Evolutionary conservation across 2,888 invertebrate genomes (phyloP).

Genomic region (Drosophila tripunctata): DNA sequence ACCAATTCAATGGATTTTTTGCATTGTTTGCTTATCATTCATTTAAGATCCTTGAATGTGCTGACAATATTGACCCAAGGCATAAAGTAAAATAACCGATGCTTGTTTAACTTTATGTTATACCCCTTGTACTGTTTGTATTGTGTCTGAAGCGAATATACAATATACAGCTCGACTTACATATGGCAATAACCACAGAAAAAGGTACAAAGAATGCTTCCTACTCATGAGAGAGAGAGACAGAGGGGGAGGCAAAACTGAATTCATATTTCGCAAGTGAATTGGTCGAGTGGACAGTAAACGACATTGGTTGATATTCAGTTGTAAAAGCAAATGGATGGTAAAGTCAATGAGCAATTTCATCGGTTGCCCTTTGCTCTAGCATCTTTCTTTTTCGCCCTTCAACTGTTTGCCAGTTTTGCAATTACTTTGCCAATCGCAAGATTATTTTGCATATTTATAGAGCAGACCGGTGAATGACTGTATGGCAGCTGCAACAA

Average conservation of each 20-base stretch:
- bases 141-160: background rate
- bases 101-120: slow-evolving; percentile 13
- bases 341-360: slow-evolving; percentile 1
- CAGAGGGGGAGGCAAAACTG: background rate
- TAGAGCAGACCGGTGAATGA: slow-evolving; percentile 4
- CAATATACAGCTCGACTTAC: slow-evolving; percentile 6
- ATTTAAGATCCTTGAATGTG: slow-evolving; percentile 20
- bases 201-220: background rate
- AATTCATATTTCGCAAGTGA: slow-evolving; percentile 31
- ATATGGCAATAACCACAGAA: background rate
- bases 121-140: slow-evolving; percentile 6
- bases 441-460: slow-evolving; percentile 43
- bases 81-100: slow-evolving; percentile 5
- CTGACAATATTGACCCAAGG: slow-evolving; percentile 41
- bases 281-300: slow-evolving; percentile 17
- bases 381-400: background rate
- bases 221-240: background rate
- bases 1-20: slow-evolving; percentile 12
- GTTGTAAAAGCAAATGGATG: background rate
- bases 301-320: slow-evolving; percentile 10
- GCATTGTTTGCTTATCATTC: slow-evolving; percentile 13
- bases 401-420: slow-evolving; percentile 12
- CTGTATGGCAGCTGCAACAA: slow-evolving; percentile 38
- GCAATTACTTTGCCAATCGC: slow-evolving; percentile 32
- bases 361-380: slow-evolving; percentile 22